phyloP scores from a whole-genome alignment of 2,113 vertebrate genomes.

The Pleuronectes platessa region DNA sequence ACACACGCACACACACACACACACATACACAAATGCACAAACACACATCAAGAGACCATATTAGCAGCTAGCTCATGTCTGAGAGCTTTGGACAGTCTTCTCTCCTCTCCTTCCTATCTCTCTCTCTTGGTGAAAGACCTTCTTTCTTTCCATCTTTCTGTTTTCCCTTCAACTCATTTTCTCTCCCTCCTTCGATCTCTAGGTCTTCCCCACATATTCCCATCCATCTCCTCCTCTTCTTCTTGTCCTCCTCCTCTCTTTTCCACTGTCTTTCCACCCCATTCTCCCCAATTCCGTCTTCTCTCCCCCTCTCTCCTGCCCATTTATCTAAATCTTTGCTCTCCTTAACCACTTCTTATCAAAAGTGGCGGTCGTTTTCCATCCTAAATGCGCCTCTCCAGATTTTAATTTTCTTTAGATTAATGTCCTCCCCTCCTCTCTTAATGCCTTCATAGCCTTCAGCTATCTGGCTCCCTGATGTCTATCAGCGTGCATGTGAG shows the following conservation, averaged over 20 bases:
- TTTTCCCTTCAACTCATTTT: background rate
- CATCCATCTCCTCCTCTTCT: background rate
- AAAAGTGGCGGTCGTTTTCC: constrained; percentile 97
- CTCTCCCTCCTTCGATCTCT: background rate
- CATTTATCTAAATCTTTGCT: constrained; percentile 97
- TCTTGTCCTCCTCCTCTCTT: background rate
- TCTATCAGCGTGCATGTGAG: constrained; percentile 83
- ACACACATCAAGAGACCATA: constrained; percentile 65
- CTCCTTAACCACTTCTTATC: constrained; percentile 98
- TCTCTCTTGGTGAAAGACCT: background rate
- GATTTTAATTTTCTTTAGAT: constrained; percentile 99
- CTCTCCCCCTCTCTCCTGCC: constrained; percentile 66
- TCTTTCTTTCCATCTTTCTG: too few species aligned
- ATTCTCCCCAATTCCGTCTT: constrained; percentile 1
- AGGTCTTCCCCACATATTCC: background rate
- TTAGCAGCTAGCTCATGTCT: constrained; percentile 24
- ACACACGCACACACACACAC: constrained; percentile 52
- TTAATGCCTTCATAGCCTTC: constrained; percentile 86
- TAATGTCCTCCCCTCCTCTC: constrained; percentile 90
- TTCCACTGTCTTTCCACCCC: constrained; percentile 21
- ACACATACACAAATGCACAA: constrained; percentile 44
- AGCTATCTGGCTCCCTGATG: constrained; percentile 88
- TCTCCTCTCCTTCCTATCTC: background rate
- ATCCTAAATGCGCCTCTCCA: constrained; percentile 90
- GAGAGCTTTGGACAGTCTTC: constrained; percentile 10